Evolutionary conservation across 2,797 vertebrate species (phyloP), one percentile per base, ranked within the genome.

Genomic region (Lutra lutra): DNA sequence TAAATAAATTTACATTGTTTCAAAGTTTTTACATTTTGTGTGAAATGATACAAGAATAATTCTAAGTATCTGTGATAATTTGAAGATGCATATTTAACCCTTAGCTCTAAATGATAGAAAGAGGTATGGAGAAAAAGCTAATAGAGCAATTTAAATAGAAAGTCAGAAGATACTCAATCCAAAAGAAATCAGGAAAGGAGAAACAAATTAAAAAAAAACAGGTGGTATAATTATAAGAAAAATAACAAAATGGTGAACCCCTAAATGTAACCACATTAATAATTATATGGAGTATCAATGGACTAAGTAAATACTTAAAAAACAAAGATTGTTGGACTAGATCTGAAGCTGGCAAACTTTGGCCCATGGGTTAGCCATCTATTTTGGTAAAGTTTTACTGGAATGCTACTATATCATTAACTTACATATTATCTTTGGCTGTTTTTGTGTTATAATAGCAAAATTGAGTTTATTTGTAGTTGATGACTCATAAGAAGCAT

Each of bases 181-280:
- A 29, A 64, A 85, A 23, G 17, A 85, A 64, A 90, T 14, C 32
- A 72, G 4, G 32, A 90, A 54, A 70, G 8, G 17, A 77, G 27
- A 64, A 92, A 83, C 5, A 62, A 51, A 89, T 38, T 72, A 60
- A 29, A 92, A 89, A 95, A 89, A 95, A 60, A 1, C 32, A 84
- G 11, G 29, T 77, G 11, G 10, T 72, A 51, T 70, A 70, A 84
- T 25, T 56, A 73, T 46, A 82, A 94, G 23, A 56, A 58, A 73
- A 77, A 35, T 46, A 89, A 29, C 35, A 82, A 70, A 88, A 72
- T 72, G 13, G 4, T 72, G 11, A 75, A 43, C 29, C 15, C 7
- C 15, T 66, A 66, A 64, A 66, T 17, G 32, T n/a, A n/a, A 66
- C 15, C 32, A n/a, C 64, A n/a, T 66, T 66, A 66, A 90, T 25